Evolutionary conservation across 2,797 vertebrate species (phyloP).

Genomic region (Delichon dasypus): DNA sequence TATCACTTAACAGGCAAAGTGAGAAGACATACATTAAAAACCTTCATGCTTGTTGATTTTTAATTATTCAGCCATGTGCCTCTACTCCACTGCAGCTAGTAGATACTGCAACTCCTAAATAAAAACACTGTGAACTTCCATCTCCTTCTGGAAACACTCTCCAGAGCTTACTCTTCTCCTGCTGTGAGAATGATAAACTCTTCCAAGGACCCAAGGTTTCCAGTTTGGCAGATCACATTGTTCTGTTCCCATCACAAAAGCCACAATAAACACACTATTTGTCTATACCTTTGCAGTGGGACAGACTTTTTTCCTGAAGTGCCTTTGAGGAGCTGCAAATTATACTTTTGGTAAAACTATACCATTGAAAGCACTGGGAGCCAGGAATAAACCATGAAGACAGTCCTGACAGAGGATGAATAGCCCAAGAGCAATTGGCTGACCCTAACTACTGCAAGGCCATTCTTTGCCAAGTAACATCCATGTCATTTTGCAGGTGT

Average conservation of each 20-base stretch:
- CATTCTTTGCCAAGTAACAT: background rate
- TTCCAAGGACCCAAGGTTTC: background rate
- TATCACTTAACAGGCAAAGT: background rate
- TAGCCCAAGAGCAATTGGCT: background rate
- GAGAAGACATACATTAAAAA: background rate
- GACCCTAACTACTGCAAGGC: background rate
- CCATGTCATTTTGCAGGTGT: background rate
- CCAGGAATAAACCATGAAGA: background rate
- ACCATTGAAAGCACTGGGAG: background rate
- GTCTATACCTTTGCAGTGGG: background rate
- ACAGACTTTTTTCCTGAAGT: background rate
- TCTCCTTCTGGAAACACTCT: background rate
- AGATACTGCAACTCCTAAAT: background rate
- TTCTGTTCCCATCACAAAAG: background rate
- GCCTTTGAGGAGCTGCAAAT: background rate
- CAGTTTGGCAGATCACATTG: background rate
- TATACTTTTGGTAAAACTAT: background rate
- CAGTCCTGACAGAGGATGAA: background rate
- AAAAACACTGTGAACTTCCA: background rate
- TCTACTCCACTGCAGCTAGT: background rate
- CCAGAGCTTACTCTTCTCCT: background rate
- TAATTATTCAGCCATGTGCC: background rate
- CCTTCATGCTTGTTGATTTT: background rate
- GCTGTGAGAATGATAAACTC: background rate
- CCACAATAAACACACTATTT: background rate